These are phyloP conservation scores for Emydura subglobosa DNA, from an alignment of 2,113 vertebrate genomes.

Conservation along the genomic window DNA sequence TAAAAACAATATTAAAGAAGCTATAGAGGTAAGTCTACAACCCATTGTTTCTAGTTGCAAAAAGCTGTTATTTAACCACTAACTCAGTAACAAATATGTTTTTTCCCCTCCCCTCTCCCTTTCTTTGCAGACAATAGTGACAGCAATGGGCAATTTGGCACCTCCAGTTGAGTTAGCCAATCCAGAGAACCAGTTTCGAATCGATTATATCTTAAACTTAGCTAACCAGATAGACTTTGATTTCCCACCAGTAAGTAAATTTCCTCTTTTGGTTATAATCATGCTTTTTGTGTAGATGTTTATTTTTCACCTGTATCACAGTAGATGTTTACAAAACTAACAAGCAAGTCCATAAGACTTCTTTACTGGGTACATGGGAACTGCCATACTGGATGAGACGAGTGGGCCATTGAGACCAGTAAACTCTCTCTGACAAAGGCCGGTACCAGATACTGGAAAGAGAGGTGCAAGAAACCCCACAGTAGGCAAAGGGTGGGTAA, in stretches of 20 bases:
- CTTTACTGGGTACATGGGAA: neutral
- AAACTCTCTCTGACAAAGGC: neutral
- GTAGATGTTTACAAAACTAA: constrained; percentile 1
- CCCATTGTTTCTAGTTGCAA: neutral
- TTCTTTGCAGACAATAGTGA: constrained; percentile 91
- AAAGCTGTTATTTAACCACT: neutral
- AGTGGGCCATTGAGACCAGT: neutral
- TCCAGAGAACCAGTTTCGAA: constrained; percentile 91
- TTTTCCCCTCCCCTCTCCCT: neutral
- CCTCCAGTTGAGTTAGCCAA: constrained; percentile 95
- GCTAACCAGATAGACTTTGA: constrained; percentile 96
- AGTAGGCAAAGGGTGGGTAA: neutral
- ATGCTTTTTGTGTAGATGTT: neutral
- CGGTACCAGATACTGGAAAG: neutral
- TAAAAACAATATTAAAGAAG: constrained; percentile 99
- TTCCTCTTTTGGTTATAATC: neutral
- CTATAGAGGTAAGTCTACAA: constrained; percentile 89
- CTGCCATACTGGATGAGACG: neutral
- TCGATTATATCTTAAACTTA: constrained; percentile 95
- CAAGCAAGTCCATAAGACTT: neutral
- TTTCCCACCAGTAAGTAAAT: constrained; percentile 91
- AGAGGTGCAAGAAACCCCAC: neutral
- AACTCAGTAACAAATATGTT: neutral
- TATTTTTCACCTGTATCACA: neutral
- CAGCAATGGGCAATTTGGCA: constrained; percentile 94